Base-by-base conservation (phyloP, 1,140 invertebrate genomes). In the Drosophila sp. region DNA sequence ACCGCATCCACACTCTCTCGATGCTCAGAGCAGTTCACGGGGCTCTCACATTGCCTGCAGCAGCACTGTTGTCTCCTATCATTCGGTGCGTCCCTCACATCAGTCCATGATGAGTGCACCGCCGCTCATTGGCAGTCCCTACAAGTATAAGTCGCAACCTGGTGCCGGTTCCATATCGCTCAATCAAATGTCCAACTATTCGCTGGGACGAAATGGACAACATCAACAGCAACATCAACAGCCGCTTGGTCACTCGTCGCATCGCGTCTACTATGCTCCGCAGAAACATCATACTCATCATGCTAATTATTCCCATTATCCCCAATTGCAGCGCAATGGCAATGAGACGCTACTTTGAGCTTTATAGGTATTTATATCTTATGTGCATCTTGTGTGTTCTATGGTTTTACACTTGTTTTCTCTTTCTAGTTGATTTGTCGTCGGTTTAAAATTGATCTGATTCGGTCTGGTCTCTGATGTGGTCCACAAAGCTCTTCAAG, bases 1-100 rank as follows among this genome's bases (percentile, higher is more conserved):
- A 7, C 58, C 27, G 7, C 67, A 66, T 27, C 56, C 59, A 29
- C 64, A 51, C 13, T 21, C 53, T 7, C 38, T 65, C 11, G 74
- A 80, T 8, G 75, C 58, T 0, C 73, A 77, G 46, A 89, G 79
- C 43, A 87, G 82, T 50, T 89, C 72, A n/a, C 67, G 82, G 27
- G 75, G 76, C 40, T 89, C 83, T 0, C 82, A 91, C 25, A 65
- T 73, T 7, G 79, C 81, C 1, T 73, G 73, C 62, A 78, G 53
- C 51, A 74, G 77, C 67, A 72, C 91, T 2, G 83, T 89, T 0
- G 78, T 82, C 32, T 91, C 90, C 7, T 92, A 92, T 54, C 91
- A 92, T 45, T 89, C 91, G 27, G 80, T 92, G 48, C 79, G 89
- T 8, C 81, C 81, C 0, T 82, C 80, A 34, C 76, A 81, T 57